A percentile compares a stretch with the other conserved stretches of the same genome.
Evolutionary conservation across 2,888 invertebrate species (phyloP).

Genomic region (Brenthis daphne): DNA sequence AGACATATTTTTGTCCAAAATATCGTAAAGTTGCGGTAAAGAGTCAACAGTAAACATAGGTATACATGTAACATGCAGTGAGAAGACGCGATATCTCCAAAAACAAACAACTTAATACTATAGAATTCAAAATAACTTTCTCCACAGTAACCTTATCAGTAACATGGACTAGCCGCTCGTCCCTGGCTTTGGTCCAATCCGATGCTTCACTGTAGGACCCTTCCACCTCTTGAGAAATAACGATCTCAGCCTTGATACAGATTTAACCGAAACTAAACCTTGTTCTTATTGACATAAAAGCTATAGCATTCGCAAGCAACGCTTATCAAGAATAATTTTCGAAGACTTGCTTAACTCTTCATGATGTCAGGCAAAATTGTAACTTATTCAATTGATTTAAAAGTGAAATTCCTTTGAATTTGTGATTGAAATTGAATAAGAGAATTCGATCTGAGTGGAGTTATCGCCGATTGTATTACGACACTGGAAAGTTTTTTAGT

Average conservation of each 20-base stretch:
- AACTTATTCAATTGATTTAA: conserved; percentile 10
- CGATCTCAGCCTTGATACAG: conserved; percentile 32
- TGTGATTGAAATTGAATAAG: conserved; percentile 51
- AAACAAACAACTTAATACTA: conserved; percentile 1
- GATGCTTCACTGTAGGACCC: conserved; percentile 35
- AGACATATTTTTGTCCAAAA: too few species aligned
- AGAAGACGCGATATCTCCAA: too few species aligned
- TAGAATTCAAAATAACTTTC: conserved; percentile 22
- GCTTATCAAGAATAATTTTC: conserved; percentile 23
- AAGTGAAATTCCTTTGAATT: conserved; percentile 8
- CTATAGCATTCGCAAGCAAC: conserved; percentile 20
- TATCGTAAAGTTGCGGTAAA: too few species aligned
- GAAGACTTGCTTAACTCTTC: conserved; percentile 24
- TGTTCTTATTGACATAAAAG: conserved; percentile 17
- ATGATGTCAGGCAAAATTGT: conserved; percentile 7
- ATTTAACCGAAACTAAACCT: conserved; percentile 26
- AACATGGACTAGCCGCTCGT: conserved; percentile 35
- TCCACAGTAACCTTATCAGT: conserved; percentile 27
- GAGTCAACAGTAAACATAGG: too few species aligned
- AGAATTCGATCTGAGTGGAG: conserved; percentile 52
- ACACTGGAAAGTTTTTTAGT: conserved; percentile 37
- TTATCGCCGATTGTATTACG: conserved; percentile 52
- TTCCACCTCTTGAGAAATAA: conserved; percentile 41
- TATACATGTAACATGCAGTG: too few species aligned
- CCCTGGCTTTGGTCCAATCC: conserved; percentile 39